A percentile compares a stretch with the other conserved stretches of the same genome.
Conservation (phyloP, 2,113 vertebrate genomes). For the Struthidea cinerea region DNA sequence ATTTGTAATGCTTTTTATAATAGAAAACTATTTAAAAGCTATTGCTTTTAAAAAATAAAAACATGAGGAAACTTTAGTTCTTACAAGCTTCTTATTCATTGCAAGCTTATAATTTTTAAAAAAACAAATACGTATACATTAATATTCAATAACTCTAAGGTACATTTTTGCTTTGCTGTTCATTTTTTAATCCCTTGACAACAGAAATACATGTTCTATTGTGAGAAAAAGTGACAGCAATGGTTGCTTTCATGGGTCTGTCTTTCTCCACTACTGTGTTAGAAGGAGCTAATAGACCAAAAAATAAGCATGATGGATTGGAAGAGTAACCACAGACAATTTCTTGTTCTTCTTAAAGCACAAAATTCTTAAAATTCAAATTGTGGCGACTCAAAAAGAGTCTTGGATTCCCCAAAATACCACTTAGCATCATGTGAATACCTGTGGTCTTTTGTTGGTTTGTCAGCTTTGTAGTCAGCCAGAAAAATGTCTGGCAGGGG, state of each 20-base stretch:
- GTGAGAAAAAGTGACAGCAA: neutral
- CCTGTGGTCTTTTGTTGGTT: conserved; percentile 36
- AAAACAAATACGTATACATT: neutral
- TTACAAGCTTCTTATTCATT: neutral
- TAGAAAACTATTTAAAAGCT: neutral
- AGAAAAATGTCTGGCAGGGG: neutral
- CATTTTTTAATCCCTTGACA: neutral
- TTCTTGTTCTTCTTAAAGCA: neutral
- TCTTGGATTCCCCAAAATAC: neutral
- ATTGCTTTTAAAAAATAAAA: neutral
- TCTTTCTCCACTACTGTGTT: neutral
- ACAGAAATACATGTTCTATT: neutral
- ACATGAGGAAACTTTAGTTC: neutral
- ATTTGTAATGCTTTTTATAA: neutral
- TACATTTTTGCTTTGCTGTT: neutral
- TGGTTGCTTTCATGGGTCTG: neutral
- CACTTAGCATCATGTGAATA: neutral
- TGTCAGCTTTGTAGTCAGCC: neutral
- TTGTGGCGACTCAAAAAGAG: neutral
- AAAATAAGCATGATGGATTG: neutral
- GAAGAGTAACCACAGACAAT: neutral
- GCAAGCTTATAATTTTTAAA: neutral
- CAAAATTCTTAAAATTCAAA: neutral
- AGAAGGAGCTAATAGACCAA: neutral
- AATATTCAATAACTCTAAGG: neutral